Base-by-base conservation (phyloP, 2,113 vertebrate species). In the Sturnira hondurensis region DNA sequence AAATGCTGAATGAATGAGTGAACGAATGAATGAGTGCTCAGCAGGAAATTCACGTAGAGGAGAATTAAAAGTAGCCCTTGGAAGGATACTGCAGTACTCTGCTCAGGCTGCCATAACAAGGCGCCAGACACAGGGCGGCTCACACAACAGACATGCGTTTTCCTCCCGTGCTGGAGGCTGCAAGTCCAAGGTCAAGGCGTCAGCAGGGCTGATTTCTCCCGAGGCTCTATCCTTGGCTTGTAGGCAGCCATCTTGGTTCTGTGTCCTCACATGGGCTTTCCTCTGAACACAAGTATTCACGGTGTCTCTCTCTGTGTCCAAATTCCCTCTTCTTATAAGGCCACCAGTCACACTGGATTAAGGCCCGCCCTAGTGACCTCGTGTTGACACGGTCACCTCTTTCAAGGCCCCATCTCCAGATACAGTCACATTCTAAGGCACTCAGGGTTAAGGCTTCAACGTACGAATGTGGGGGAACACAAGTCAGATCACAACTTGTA, bases 91-190 rank as follows among this genome's bases (percentile, higher is more conserved):
- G 43, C 5, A 24, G 63, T 24, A 2, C 43, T 43, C 74, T 50
- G 38, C 47, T 68, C 22, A 1, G 11, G 31, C 31, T 2, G 5
- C 74, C 4, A 0, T n/a, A 17, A 65, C 36, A 56, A 36, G 50
- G 52, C 16, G 9, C 36, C 31, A 5, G 13, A 52, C 45, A n/a
- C 22, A 4, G 15, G 26, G 5, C 0, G 0, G 43, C 28, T 36
- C 4, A 15, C 61, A 31, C 56, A 36, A 17, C 38, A 77, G 70
- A 45, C 67, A 36, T 7, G 8, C 26, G 15, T 33, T 61, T 56
- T 6, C 81, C 43, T n/a, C 4, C 41, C 1, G 61, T 20, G 84
- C 56, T n/a, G 33, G 70, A 74, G 56, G 17, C 58, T 20, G 38
- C 24, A 58, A 41, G 15, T 68, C 81, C 10, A 1, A 33, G 47